These are phyloP conservation scores for Iphiclides podalirius DNA, from an alignment of 2,888 invertebrate species.

Conservation along the genomic window DNA sequence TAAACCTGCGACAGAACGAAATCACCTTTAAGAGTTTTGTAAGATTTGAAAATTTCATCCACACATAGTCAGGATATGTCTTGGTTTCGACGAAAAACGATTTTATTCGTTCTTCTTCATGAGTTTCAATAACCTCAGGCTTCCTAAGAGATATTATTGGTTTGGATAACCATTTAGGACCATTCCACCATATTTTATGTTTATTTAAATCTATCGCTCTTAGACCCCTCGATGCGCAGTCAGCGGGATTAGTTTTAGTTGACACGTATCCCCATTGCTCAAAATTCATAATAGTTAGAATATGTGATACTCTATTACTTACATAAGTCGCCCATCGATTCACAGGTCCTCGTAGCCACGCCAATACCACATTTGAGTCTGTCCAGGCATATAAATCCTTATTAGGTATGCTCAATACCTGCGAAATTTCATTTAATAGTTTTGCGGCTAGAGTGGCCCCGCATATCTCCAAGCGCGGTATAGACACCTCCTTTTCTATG, in stretches of 20 bases:
- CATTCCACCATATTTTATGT: conserved; percentile 1
- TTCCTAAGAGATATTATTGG: background rate
- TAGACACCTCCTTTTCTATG: conserved; percentile 25
- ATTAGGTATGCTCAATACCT: conserved; percentile 14
- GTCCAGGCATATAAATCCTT: conserved; percentile 28
- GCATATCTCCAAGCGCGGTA: conserved; percentile 31
- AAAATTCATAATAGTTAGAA: conserved; percentile 25
- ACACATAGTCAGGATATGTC: too few relatives aligned
- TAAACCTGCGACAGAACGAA: too few relatives aligned
- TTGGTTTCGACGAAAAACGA: too few relatives aligned
- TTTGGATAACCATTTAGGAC: conserved; percentile 24
- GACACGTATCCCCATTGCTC: conserved; percentile 15
- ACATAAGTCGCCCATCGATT: conserved; percentile 27
- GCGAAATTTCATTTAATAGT: conserved; percentile 22
- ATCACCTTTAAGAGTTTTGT: too few relatives aligned
- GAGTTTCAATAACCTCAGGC: background rate
- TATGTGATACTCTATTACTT: conserved; percentile 30
- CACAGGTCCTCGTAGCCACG: conserved; percentile 29
- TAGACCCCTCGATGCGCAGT: conserved; percentile 19
- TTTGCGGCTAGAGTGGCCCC: conserved; percentile 26
- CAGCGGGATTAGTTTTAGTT: conserved; percentile 14
- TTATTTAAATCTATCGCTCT: background rate
- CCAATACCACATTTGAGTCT: conserved; percentile 33
- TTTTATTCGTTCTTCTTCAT: too few relatives aligned
- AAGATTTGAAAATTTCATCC: too few relatives aligned